phyloP scores from a whole-genome alignment of 2,888 invertebrate species.

The Thymelicus acteon region DNA sequence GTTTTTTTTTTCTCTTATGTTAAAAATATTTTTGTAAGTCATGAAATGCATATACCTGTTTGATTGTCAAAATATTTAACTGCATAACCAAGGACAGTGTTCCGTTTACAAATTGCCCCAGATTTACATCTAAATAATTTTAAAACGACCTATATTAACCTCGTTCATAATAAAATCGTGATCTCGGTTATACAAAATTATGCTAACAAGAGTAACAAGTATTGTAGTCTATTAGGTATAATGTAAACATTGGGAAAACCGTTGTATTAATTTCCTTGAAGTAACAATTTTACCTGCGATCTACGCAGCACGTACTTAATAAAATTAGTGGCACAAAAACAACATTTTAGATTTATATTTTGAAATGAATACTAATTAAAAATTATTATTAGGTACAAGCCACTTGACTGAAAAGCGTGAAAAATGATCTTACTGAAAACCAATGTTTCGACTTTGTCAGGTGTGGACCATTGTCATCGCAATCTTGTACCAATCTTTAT shows the following conservation, averaged over 20 bases:
- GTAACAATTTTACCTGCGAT: not conserved
- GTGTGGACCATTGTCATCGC: too few species aligned
- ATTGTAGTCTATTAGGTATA: conserved; percentile 17
- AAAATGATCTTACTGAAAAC: too few species aligned
- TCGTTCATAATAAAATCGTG: conserved; percentile 34
- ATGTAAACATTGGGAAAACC: conserved; percentile 16
- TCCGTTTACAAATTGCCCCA: conserved; percentile 14
- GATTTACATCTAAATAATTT: conserved; percentile 37
- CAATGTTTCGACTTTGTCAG: too few species aligned
- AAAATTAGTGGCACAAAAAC: not conserved
- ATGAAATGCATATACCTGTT: too few species aligned
- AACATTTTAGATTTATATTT: too few species aligned
- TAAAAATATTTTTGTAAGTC: too few species aligned
- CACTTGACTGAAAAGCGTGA: too few species aligned
- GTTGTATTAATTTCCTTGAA: conserved; percentile 24
- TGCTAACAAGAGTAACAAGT: conserved; percentile 14
- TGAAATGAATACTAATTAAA: too few species aligned
- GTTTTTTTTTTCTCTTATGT: too few species aligned
- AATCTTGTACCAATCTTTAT: too few species aligned
- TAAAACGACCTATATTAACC: conserved; percentile 22
- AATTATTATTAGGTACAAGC: too few species aligned
- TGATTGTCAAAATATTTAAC: conserved; percentile 17
- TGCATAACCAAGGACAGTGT: conserved; percentile 13
- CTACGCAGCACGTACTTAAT: not conserved
- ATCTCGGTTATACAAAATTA: conserved; percentile 31